Percentiles rank a stretch among this genome's conserved stretches.
These are phyloP conservation scores for Penaeus chinensis DNA, from an alignment of 1,140 invertebrate genomes.

Conservation along the genomic window DNA sequence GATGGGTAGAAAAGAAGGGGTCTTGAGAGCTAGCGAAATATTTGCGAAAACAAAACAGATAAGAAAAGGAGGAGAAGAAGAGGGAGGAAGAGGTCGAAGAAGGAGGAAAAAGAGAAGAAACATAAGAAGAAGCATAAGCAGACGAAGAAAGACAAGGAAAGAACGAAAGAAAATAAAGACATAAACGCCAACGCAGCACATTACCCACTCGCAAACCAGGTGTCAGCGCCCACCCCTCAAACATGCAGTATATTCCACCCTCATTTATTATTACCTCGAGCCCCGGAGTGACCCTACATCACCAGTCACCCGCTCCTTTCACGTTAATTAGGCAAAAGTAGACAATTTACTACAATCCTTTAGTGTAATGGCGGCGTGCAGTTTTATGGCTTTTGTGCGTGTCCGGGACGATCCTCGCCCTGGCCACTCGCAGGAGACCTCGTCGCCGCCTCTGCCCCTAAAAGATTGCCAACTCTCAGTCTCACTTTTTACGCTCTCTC, in stretches of 20 bases:
- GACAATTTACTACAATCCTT: conserved; percentile 1
- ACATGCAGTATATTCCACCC: not conserved
- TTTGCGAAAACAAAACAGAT: too few species aligned
- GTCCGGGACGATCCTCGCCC: not conserved
- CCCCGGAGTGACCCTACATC: not conserved
- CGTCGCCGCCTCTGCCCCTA: too few species aligned
- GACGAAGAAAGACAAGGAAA: not conserved
- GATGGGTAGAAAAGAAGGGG: too few species aligned
- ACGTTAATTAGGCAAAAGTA: conserved; percentile 13
- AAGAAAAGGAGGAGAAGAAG: not conserved
- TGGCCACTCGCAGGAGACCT: not conserved
- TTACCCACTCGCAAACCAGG: too few species aligned
- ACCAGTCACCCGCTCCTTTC: not conserved
- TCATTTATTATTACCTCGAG: not conserved
- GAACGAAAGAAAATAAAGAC: not conserved
- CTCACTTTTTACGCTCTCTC: too few species aligned
- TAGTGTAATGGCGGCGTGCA: not conserved
- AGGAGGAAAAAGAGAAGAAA: not conserved
- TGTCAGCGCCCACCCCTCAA: too few species aligned
- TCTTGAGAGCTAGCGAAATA: too few species aligned
- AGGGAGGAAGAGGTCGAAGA: not conserved
- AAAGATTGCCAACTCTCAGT: too few species aligned
- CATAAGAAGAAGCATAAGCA: not conserved
- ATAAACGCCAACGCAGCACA: not conserved
- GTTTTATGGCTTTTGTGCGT: conserved; percentile 19